Conservation (phyloP, 2,888 invertebrate genomes). For the Parascotia fuliginaria region DNA sequence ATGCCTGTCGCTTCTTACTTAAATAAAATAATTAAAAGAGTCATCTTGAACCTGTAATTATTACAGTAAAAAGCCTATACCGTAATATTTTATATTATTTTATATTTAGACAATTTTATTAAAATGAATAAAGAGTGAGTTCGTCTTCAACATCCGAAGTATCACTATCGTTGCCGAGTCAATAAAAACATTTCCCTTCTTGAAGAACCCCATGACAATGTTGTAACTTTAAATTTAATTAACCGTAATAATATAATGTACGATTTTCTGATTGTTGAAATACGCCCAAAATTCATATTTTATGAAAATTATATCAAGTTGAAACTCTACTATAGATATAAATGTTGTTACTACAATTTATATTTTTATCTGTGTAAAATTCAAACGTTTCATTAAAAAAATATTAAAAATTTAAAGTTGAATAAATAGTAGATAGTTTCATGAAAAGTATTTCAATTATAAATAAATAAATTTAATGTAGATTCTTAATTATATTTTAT, state of each 20-base stretch:
- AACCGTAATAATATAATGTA: too few relatives aligned
- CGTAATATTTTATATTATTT: too few relatives aligned
- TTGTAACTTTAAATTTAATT: too few relatives aligned
- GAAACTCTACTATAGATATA: not conserved
- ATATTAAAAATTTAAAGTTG: constrained; percentile 29
- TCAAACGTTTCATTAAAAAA: constrained; percentile 27
- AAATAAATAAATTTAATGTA: constrained; percentile 34
- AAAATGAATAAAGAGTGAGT: too few relatives aligned
- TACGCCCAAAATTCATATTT: not conserved
- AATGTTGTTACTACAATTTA: not conserved
- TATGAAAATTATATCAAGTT: not conserved
- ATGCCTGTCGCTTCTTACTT: not conserved
- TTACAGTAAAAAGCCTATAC: too few relatives aligned
- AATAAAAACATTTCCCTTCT: too few relatives aligned
- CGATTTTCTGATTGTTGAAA: not conserved
- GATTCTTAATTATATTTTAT: constrained; percentile 33
- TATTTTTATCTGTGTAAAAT: constrained; percentile 23
- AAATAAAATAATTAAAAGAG: too few relatives aligned
- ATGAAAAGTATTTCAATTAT: constrained; percentile 41
- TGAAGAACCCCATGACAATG: too few relatives aligned
- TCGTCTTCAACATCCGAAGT: too few relatives aligned
- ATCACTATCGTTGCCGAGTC: too few relatives aligned
- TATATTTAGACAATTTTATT: too few relatives aligned
- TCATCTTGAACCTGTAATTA: too few relatives aligned
- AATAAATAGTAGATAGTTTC: constrained; percentile 47